These are phyloP conservation scores for Dryadula phaetusa DNA, from an alignment of 2,888 invertebrate species.

Conservation along the genomic window DNA sequence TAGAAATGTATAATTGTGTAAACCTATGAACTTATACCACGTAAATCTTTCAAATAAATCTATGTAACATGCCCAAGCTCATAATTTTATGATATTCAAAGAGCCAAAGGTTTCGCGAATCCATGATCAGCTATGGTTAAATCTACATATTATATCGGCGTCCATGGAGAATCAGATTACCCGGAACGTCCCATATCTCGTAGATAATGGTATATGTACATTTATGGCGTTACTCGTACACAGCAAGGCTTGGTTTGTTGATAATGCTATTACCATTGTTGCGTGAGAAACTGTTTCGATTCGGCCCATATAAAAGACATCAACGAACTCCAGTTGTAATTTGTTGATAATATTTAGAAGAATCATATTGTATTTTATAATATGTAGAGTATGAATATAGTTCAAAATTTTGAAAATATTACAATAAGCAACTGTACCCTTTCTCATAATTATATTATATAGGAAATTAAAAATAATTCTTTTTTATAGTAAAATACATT, in stretches of 20 bases:
- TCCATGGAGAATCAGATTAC: slow-evolving; percentile 38
- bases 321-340: slow-evolving; percentile 55
- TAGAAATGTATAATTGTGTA: too few relatives aligned
- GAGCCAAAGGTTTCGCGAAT: slow-evolving; percentile 24
- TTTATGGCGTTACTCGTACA: slow-evolving; percentile 37
- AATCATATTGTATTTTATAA: too few relatives aligned
- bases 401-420: too few relatives aligned
- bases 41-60: slow-evolving; percentile 6
- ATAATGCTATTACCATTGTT: slow-evolving; percentile 45
- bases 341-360: slow-evolving; percentile 7
- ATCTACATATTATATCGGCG: slow-evolving; percentile 29
- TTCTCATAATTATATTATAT: not conserved
- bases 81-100: slow-evolving; percentile 26
- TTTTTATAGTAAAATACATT: not conserved
- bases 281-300: slow-evolving; percentile 50
- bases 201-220: slow-evolving; percentile 41
- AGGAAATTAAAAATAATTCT: not conserved
- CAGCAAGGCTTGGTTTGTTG: slow-evolving; percentile 38
- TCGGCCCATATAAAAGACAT: slow-evolving; percentile 67
- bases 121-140: slow-evolving; percentile 13
- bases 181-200: slow-evolving; percentile 34
- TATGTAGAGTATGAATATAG: too few relatives aligned
- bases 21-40: too few relatives aligned
- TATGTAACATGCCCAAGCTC: slow-evolving; percentile 2
- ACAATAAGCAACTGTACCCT: too few relatives aligned